These are phyloP conservation scores for Silurus lanzhouensis DNA, from an alignment of 2,797 vertebrate genomes.

Conservation along the genomic window DNA sequence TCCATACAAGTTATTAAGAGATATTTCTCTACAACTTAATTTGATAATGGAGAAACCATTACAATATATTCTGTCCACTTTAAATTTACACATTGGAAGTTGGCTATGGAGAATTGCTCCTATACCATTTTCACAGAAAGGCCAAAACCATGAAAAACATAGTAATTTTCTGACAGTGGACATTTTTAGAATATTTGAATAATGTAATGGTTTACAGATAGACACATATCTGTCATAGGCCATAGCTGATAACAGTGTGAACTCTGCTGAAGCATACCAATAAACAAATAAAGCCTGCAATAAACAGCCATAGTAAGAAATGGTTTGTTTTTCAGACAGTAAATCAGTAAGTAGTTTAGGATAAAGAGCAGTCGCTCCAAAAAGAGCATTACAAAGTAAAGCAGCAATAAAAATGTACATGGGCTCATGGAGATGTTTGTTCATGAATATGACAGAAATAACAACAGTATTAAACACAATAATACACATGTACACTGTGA, in stretches of 20 bases:
- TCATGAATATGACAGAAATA: neutral
- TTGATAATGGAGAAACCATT: slow-evolving; percentile 9
- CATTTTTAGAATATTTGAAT: neutral
- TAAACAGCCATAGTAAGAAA: neutral
- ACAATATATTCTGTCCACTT: slow-evolving; percentile 29
- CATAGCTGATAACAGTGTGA: slow-evolving; percentile 10
- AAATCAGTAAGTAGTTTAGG: slow-evolving; percentile 18
- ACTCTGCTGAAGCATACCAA: neutral
- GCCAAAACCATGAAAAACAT: slow-evolving; percentile 8
- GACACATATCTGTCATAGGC: slow-evolving; percentile 33
- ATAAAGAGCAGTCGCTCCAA: slow-evolving; percentile 16
- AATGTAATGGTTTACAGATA: slow-evolving; percentile 26
- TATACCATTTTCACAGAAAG: neutral
- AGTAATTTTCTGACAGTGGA: neutral
- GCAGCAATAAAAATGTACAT: slow-evolving; percentile 35
- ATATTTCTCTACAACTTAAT: slow-evolving; percentile 11
- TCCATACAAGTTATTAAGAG: neutral
- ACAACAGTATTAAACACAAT: neutral
- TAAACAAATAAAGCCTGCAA: slow-evolving; percentile 21
- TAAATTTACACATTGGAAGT: slow-evolving; percentile 3
- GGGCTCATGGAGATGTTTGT: slow-evolving; percentile 20
- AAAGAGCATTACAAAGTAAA: slow-evolving; percentile 16
- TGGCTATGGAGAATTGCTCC: neutral
- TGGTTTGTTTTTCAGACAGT: slow-evolving; percentile 5
- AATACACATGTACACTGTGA: too few relatives aligned